These are phyloP conservation scores for Smutsia temminckii DNA, from an alignment of 2,797 vertebrate genomes.

Conservation along the genomic window DNA sequence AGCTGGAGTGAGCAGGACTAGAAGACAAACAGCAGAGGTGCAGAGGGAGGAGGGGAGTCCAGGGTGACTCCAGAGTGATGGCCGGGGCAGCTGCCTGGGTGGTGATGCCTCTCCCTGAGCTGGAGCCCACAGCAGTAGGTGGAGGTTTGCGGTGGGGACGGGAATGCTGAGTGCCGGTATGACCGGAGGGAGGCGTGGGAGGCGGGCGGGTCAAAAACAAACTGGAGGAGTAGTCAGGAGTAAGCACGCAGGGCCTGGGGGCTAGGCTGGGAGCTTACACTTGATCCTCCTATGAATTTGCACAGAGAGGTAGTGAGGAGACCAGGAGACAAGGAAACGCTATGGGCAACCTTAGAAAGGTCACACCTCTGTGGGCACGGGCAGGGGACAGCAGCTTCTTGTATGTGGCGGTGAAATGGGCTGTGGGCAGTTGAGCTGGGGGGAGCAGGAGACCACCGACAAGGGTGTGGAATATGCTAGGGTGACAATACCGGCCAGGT, in stretches of 20 bases:
- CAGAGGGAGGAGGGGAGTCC: background rate
- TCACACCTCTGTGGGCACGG: background rate
- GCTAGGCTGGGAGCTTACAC: background rate
- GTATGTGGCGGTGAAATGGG: fast-evolving
- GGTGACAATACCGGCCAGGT: background rate
- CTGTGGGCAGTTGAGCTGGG: background rate
- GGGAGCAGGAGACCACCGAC: background rate
- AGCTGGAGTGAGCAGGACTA: background rate
- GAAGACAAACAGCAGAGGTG: background rate
- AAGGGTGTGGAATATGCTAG: too few relatives aligned
- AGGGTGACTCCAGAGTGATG: background rate
- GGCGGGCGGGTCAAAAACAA: background rate
- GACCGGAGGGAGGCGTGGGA: background rate
- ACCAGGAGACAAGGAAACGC: background rate
- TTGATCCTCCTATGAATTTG: background rate
- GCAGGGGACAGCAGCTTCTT: background rate
- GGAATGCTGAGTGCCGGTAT: constrained; percentile 24
- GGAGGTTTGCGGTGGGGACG: background rate
- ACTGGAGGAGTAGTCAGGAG: background rate
- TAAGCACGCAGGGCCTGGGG: background rate
- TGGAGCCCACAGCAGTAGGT: background rate
- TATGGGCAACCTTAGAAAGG: too few relatives aligned
- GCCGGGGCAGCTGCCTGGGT: background rate
- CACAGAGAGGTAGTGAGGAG: background rate
- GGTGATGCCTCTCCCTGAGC: background rate